Conservation (phyloP, 2,113 vertebrate species). For the Zosterops japonicus region DNA sequence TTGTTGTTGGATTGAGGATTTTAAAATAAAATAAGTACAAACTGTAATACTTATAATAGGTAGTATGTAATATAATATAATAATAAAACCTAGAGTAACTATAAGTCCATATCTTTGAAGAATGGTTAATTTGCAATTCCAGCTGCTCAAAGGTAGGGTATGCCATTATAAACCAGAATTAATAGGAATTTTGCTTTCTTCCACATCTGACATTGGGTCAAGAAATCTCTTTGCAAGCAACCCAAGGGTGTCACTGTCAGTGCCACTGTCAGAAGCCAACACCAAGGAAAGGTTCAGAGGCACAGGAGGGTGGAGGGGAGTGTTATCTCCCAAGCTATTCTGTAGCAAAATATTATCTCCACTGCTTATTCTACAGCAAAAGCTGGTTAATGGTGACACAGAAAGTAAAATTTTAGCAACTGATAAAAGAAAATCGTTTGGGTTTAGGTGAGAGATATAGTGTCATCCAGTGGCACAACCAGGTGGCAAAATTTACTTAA, state of each 20-base stretch:
- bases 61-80: neutral
- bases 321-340: neutral
- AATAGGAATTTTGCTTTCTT: neutral
- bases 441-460: neutral
- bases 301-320: neutral
- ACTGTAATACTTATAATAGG: neutral
- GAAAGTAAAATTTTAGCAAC: neutral
- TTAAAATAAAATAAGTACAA: neutral
- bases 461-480: neutral
- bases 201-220: neutral
- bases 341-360: neutral
- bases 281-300: accelerated
- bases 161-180: neutral
- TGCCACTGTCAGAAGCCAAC: neutral
- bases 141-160: neutral
- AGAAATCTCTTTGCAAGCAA: neutral
- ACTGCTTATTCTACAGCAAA: neutral
- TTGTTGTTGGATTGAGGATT: neutral
- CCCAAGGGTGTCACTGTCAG: neutral
- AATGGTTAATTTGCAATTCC: neutral
- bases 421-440: accelerated
- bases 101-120: neutral
- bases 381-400: neutral
- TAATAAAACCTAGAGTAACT: neutral
- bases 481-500: neutral